A percentile compares a stretch with the other conserved stretches of the same genome.
Conservation (phyloP, 2,113 vertebrate genomes). For the Lycocorax pyrrhopterus region DNA sequence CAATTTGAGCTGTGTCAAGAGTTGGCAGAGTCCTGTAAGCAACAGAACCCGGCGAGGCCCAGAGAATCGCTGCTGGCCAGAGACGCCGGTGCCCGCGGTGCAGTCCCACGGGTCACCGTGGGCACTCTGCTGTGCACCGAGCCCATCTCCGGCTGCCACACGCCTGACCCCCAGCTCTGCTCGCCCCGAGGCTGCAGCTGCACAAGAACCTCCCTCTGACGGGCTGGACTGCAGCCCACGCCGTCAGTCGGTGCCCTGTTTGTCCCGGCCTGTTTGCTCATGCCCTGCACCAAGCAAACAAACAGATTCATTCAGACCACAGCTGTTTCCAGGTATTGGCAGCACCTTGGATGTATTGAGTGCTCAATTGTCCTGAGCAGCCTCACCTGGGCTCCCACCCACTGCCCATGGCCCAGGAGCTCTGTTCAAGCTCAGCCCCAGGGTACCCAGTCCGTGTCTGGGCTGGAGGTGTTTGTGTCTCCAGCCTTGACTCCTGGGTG, state of each 20-base stretch:
- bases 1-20: background rate
- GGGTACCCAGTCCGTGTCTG: accelerated
- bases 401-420: background rate
- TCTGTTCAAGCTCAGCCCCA: background rate
- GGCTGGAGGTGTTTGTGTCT: background rate
- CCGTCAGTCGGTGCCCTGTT: background rate
- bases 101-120: accelerated
- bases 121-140: background rate
- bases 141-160: background rate
- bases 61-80: background rate
- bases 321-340: background rate
- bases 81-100: accelerated
- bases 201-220: background rate
- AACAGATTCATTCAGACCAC: background rate
- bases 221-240: background rate
- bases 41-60: background rate
- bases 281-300: background rate
- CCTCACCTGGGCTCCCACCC: background rate
- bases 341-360: background rate
- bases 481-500: background rate
- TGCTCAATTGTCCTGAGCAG: background rate
- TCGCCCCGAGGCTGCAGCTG: background rate
- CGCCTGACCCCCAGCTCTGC: background rate
- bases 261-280: background rate
- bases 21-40: background rate